phyloP scores from a whole-genome alignment of 2,888 invertebrate species.

The Macrosoma leucophasiata region DNA sequence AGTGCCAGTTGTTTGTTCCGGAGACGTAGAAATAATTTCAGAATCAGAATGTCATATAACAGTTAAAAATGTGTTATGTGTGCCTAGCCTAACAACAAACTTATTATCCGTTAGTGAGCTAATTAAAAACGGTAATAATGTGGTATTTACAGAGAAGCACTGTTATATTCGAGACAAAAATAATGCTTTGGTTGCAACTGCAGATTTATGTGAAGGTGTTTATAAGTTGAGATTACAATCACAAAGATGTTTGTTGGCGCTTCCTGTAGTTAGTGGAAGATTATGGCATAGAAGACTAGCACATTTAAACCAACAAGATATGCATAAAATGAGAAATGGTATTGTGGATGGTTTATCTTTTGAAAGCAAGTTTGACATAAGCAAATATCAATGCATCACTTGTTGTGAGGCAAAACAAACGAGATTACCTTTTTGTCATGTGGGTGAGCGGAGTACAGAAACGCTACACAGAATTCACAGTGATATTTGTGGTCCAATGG shows the following conservation, averaged over 20 bases:
- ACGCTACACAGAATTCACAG: conserved; percentile 24
- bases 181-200: conserved; percentile 1
- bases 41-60: conserved; percentile 10
- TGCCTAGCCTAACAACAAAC: conserved; percentile 13
- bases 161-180: conserved; percentile 9
- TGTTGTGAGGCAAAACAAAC: conserved; percentile 24
- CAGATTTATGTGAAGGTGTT: conserved; percentile 9
- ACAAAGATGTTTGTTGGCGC: conserved; percentile 9
- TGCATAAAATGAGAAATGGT: conserved; percentile 22
- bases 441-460: conserved; percentile 6
- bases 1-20: conserved; percentile 18
- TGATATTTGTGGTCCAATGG: conserved; percentile 31
- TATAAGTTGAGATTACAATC: conserved; percentile 10
- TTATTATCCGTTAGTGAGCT: conserved; percentile 16
- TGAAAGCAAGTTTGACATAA: conserved; percentile 5
- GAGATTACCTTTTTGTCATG: conserved; percentile 9
- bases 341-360: conserved; percentile 17
- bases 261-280: conserved; percentile 6
- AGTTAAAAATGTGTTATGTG: conserved; percentile 13
- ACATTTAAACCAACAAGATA: conserved; percentile 19
- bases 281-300: conserved; percentile 19
- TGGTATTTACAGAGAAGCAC: conserved; percentile 9
- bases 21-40: conserved; percentile 13
- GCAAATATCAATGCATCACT: conserved; percentile 10
- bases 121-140: conserved; percentile 16